Evolutionary conservation across 2,113 vertebrate species (phyloP).

Genomic region (Fulmarus glacialis): DNA sequence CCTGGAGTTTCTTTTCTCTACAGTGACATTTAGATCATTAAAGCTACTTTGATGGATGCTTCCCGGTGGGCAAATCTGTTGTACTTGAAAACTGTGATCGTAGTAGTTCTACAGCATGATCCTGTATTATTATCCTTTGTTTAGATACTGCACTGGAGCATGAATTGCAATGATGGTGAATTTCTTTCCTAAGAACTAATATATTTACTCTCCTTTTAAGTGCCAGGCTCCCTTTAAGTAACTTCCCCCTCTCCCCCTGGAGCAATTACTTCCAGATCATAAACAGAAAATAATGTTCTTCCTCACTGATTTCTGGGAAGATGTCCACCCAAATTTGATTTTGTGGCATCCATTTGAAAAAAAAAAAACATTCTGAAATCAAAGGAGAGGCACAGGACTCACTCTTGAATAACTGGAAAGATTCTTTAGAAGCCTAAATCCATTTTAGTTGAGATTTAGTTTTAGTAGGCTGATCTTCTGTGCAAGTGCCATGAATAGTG

Average conservation of each 20-base stretch:
- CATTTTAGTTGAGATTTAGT: neutral
- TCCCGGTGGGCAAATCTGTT: neutral
- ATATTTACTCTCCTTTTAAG: neutral
- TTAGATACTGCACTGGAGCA: neutral
- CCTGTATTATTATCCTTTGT: neutral
- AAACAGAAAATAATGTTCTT: neutral
- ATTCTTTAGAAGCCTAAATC: neutral
- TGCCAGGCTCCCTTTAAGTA: neutral
- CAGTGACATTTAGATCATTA: neutral
- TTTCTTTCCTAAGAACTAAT: neutral
- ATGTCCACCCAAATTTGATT: neutral
- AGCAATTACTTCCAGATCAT: neutral
- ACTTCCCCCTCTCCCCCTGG: rapidly evolving
- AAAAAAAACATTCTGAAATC: neutral
- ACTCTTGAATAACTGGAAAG: neutral
- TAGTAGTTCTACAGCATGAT: neutral
- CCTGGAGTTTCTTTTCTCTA: neutral
- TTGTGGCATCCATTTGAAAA: neutral
- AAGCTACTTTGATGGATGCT: neutral
- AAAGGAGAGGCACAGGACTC: neutral
- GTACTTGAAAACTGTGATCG: neutral
- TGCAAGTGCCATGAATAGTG: neutral
- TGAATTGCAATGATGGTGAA: neutral
- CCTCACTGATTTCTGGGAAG: neutral
- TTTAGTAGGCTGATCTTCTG: neutral